Base-by-base conservation (phyloP, 2,888 invertebrate genomes). In the Pristionchus arcanus region DNA sequence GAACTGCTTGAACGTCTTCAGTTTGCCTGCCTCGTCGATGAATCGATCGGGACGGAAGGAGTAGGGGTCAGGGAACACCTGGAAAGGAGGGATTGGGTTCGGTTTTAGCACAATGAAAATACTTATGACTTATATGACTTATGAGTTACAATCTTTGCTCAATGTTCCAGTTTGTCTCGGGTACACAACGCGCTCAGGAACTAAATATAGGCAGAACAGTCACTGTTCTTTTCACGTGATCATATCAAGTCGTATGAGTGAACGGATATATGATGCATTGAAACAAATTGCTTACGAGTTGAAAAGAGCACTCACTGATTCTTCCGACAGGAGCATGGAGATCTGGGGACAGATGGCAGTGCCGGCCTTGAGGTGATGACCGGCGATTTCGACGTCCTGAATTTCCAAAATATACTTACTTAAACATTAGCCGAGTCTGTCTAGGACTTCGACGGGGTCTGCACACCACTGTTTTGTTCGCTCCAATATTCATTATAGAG, bases 261-360 rank as follows among this genome's bases (percentile, higher is more conserved):
- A n/a, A n/a, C n/a, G n/a, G n/a, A n/a, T n/a, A n/a, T n/a, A 71
- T 31, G 28, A 71, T 71, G 28, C 19, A n/a, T 71, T 28, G 28
- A 63, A 25, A 63, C 25, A 74, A 2, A 28, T n/a, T n/a, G n/a
- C n/a, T n/a, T n/a, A n/a, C n/a, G n/a, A n/a, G n/a, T n/a, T n/a
- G n/a, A n/a, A n/a, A n/a, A 49, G 42, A 7, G 11, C 4, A 19
- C 81, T n/a, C 21, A 90, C 91, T 84, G 90, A 74, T 13, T 90
- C 88, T 59, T 92, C 91, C 59, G 90, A 90, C 90, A 92, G 63
- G 4, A 92, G 91, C 7, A 89, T 42, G 28, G 91, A 91, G 53
- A 92, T 91, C 89, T 92, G 92, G 13, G 92, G 91, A 25, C 90
- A 84, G 81, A 92, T 89, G 28, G 90, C 89, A 21, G 92, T 92